Evolutionary conservation across 2,113 vertebrate species (phyloP).

Genomic region (Puntigrus tetrazona): DNA sequence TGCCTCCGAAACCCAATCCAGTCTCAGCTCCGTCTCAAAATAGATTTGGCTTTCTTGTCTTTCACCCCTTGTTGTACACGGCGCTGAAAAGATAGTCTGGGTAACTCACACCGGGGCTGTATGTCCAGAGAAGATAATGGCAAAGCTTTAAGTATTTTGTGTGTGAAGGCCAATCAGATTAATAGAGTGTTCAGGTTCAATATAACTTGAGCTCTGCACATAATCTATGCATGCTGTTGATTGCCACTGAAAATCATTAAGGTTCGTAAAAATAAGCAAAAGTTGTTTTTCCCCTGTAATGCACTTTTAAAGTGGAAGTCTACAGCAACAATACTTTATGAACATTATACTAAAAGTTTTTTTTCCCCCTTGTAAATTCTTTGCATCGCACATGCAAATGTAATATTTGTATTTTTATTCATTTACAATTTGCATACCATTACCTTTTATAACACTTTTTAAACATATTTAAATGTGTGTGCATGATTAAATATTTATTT

Average conservation of each 20-base stretch:
- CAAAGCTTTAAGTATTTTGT: background rate
- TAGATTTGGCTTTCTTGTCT: conserved; percentile 31
- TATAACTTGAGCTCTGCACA: background rate
- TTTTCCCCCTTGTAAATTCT: too few relatives aligned
- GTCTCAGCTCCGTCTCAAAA: conserved; percentile 18
- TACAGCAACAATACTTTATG: background rate
- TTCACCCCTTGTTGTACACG: background rate
- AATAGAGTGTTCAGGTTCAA: conserved; percentile 15
- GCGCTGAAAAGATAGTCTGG: conserved; percentile 6
- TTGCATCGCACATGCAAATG: too few relatives aligned
- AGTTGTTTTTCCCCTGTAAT: background rate
- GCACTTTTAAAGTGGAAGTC: background rate
- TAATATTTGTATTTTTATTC: too few relatives aligned
- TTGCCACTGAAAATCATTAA: background rate
- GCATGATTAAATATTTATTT: too few relatives aligned
- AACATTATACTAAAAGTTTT: background rate
- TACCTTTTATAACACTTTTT: too few relatives aligned
- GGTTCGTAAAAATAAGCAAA: background rate
- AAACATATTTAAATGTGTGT: too few relatives aligned
- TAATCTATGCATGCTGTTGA: background rate
- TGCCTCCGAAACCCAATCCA: conserved; percentile 4
- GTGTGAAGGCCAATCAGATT: background rate
- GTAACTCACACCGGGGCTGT: background rate
- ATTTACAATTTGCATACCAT: too few relatives aligned
- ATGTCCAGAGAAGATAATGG: background rate